Evolutionary conservation across 92 coral and sea anemone species (phyloP), one percentile per base, ranked within the genome.

Genomic region (Palythoa caribaeorum): DNA sequence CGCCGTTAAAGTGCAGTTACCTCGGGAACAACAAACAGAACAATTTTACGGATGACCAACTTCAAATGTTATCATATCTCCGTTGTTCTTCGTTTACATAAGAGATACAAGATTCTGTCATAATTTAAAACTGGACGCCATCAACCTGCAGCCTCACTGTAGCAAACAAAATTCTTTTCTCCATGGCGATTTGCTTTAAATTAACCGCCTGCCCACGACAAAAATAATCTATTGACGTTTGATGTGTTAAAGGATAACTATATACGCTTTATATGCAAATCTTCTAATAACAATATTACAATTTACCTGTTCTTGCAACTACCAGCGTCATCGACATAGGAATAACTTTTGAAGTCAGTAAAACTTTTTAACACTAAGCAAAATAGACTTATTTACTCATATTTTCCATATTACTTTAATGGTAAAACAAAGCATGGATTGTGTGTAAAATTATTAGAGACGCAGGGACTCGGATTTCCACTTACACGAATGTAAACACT

Each of bases 401-500:
- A 28, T 28, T 28, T 28, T 28, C 28, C 28, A 28, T 28, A 28
- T 28, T 28, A 28, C 28, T 28, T 28, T 28, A 28, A 28, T 28
- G 28, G 28, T 28, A 28, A 28, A 28, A 28, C 28, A 28, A 28
- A 28, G 28, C 28, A 28, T 28, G 28, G 28, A 28, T 28, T 28
- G 28, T 28, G 28, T 28, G 28, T 28, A 28, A 28, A 28, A 28
- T 28, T 28, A 28, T 28, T 28, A 21, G 7, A 8, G 17, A 62
- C 85, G 10, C 3, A 59, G 50, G 20, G 40, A 39, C 36, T 80
- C 38, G 66, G 9, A 28, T 81, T 80, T 66, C 84, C 44, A 90
- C 98, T 94, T 90, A 96, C 98, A 96, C 77, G 98, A 96, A 89
- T 96, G 98, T 78, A 96, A 89, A 84, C 98, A 96, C 92, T 96